Conservation (phyloP, 2,113 vertebrate species). For the Neodon shergylaensis region DNA sequence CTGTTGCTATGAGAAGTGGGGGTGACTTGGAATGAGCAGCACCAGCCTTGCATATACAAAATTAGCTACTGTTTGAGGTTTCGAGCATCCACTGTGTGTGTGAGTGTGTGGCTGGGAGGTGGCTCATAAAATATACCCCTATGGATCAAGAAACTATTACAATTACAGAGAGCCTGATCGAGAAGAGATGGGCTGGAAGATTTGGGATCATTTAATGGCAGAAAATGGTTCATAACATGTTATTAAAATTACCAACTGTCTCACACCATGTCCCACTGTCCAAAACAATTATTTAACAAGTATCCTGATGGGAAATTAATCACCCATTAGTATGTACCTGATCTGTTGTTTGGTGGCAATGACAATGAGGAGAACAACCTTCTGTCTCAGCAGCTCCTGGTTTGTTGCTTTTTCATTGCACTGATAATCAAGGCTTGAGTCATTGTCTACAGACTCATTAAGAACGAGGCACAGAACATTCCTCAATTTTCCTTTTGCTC, state of each 20-base stretch:
- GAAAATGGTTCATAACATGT: not conserved
- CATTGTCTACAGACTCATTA: not conserved
- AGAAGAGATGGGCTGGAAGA: not conserved
- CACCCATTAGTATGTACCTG: not conserved
- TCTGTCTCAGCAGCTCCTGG: not conserved
- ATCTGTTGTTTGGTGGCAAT: not conserved
- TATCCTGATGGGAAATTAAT: slow-evolving; percentile 37
- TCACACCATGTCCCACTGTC: not conserved
- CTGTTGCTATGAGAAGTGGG: no score
- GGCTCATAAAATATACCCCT: not conserved
- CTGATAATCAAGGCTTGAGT: not conserved
- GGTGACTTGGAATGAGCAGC: no score
- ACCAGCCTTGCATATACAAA: not conserved
- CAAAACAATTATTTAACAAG: slow-evolving; percentile 22
- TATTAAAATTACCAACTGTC: slow-evolving; percentile 18
- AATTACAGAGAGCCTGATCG: not conserved
- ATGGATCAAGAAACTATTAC: no score
- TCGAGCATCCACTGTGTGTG: not conserved
- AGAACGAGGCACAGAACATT: not conserved
- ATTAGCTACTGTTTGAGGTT: not conserved
- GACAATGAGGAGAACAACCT: not conserved
- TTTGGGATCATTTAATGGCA: not conserved
- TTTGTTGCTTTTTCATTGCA: not conserved
- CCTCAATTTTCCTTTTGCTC: not conserved
- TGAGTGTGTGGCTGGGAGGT: not conserved